Conservation (phyloP, 2,113 vertebrate genomes). For the Albula glossodonta region DNA sequence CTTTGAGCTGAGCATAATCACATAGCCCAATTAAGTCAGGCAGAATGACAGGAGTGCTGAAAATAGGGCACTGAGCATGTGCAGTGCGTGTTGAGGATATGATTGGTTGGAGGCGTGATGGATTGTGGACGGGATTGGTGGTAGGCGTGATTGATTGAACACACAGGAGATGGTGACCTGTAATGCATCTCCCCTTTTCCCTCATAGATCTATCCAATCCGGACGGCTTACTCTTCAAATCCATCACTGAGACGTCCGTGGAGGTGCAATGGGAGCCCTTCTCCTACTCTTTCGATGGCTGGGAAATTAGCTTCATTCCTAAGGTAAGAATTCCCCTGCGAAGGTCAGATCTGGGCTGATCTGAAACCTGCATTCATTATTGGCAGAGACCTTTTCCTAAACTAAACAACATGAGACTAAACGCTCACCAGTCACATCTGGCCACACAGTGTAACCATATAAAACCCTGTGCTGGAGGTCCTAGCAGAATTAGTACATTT, state of each 20-base stretch:
- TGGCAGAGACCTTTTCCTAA: too few relatives aligned
- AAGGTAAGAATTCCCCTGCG: conserved; percentile 74
- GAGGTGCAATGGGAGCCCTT: conserved; percentile 96
- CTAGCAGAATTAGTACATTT: too few relatives aligned
- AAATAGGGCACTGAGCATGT: not conserved
- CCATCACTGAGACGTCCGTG: conserved; percentile 89
- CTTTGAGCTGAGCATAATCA: not conserved
- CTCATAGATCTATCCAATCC: conserved; percentile 90
- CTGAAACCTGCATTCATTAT: not conserved
- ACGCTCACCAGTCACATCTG: too few relatives aligned
- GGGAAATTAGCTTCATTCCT: conserved; percentile 99
- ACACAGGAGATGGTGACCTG: conserved; percentile 46
- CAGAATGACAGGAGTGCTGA: too few relatives aligned
- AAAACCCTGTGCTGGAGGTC: not conserved
- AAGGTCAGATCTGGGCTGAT: conserved; percentile 18
- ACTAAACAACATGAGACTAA: not conserved
- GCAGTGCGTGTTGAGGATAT: too few relatives aligned
- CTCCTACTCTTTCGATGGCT: conserved; percentile 90
- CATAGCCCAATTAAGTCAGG: too few relatives aligned
- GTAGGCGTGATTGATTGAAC: conserved; percentile 54
- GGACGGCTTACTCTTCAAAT: conserved; percentile 90
- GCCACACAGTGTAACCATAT: not conserved
- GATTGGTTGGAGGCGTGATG: too few relatives aligned
- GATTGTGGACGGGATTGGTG: not conserved
- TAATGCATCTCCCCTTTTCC: conserved; percentile 60